These are phyloP conservation scores for Anguilla megastoma DNA, from an alignment of 2,797 vertebrate genomes.

Conservation along the genomic window DNA sequence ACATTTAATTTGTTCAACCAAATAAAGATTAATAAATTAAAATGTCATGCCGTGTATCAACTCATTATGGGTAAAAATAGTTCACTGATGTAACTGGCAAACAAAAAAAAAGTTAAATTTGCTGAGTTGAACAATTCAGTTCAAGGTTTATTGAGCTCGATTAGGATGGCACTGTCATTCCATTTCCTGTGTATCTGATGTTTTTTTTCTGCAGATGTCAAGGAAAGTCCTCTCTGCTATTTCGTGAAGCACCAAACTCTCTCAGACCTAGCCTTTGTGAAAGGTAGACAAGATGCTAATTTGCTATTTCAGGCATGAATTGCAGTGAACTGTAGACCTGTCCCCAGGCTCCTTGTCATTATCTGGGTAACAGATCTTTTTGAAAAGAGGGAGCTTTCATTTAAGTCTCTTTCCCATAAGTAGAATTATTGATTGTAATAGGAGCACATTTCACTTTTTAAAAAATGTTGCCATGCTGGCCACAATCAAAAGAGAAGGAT, in stretches of 20 bases:
- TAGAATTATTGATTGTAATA: slow-evolving; percentile 52
- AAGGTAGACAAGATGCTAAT: slow-evolving; percentile 39
- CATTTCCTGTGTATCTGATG: background rate
- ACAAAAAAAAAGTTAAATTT: background rate
- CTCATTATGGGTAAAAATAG: background rate
- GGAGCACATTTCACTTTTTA: slow-evolving; percentile 41
- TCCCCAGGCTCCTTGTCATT: slow-evolving; percentile 46
- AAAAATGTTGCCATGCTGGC: slow-evolving; percentile 65
- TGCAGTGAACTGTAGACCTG: slow-evolving; percentile 42
- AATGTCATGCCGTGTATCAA: background rate
- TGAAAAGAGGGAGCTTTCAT: slow-evolving; percentile 49
- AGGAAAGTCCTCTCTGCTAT: background rate
- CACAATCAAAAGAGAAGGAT: slow-evolving; percentile 64
- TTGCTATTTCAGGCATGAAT: slow-evolving; percentile 47
- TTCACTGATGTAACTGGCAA: background rate
- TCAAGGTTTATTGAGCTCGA: background rate
- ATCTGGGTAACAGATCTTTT: slow-evolving; percentile 49
- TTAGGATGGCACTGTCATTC: background rate
- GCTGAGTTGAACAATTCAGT: background rate
- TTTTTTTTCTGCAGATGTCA: background rate
- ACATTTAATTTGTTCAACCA: background rate
- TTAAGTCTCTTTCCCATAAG: slow-evolving; percentile 29
- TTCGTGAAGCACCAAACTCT: background rate
- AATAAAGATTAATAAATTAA: background rate
- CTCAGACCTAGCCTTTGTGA: slow-evolving; percentile 33